phyloP scores from a whole-genome alignment of 2,113 vertebrate genomes.

The Lamprologus speciosus region DNA sequence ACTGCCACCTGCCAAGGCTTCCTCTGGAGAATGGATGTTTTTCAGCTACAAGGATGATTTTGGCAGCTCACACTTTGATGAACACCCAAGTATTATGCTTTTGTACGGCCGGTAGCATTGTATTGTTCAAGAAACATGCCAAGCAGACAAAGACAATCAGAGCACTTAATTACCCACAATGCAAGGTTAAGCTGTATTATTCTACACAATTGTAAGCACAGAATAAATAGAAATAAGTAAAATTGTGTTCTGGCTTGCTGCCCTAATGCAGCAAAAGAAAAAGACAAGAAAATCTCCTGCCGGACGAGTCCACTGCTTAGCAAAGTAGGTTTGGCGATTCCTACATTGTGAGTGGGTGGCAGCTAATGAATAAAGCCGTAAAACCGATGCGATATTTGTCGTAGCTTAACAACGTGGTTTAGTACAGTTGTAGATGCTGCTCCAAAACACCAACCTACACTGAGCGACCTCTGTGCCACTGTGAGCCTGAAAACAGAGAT shows the following conservation, averaged over 20 bases:
- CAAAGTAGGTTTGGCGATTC: background rate
- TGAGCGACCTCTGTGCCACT: background rate
- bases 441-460: background rate
- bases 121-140: constrained; percentile 19
- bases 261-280: background rate
- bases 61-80: constrained; percentile 36
- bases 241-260: constrained; percentile 5
- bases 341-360: background rate
- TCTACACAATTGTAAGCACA: background rate
- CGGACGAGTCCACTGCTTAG: background rate
- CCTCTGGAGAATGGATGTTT: constrained; percentile 38
- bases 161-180: constrained; percentile 49
- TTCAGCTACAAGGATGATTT: constrained; percentile 25
- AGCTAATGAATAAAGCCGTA: background rate
- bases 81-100: constrained; percentile 36
- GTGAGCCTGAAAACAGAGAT: background rate
- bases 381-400: background rate
- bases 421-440: background rate
- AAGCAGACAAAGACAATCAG: constrained; percentile 41
- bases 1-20: constrained; percentile 40
- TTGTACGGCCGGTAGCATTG: background rate
- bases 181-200: constrained; percentile 30
- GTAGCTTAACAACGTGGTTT: background rate
- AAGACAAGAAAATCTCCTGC: background rate
- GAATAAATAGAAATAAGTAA: background rate